Base-by-base conservation (phyloP, 2,113 vertebrate species). In the Chauna torquata region DNA sequence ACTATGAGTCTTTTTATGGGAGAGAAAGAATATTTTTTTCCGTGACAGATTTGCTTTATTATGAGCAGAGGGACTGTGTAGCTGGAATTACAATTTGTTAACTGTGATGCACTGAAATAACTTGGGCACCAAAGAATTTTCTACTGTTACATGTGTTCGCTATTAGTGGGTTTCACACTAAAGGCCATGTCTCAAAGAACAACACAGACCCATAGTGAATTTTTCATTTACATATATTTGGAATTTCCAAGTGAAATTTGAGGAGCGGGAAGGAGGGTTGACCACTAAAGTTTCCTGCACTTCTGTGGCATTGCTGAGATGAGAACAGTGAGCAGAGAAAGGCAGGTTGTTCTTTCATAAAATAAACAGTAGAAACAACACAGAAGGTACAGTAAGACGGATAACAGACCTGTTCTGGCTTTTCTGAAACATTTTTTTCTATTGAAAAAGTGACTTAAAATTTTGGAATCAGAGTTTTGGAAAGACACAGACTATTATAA, bases 41-140 rank as follows among this genome's bases (percentile, higher is more conserved):
- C 93, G 86, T 97, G 96, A 96, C 84, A 76, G 85, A 91, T 94
- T 97, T 97, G 65, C 96, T 97, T 98, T 97, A 88, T 96, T 97
- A 96, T 85, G 95, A 97, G 93, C 96, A 98, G 95, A 97, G 95
- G 92, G 87, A 87, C 96, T 77, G 32, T 90, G 92, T 96, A 95
- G 90, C 95, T 97, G 94, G 94, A 96, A 97, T 95, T 88, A 65
- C 86, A 97, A 91, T 92, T 95, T 75, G 88, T 91, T 85, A 91
- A 91, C 97, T 90, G 74, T 32, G 84, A 92, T 93, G 78, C 92
- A 79, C 96, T 97, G 97, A 96, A 94, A 96, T 97, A 97, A 97
- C 96, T 96, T 57, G 94, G 66, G 87, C 38, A 57, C 92, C 94
- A 95, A 83, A 86, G 82, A 92, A 79, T 91, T 96, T 95, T 95